Base-by-base conservation (phyloP, 1,140 invertebrate species). In the Brevipalpus yothersi region DNA sequence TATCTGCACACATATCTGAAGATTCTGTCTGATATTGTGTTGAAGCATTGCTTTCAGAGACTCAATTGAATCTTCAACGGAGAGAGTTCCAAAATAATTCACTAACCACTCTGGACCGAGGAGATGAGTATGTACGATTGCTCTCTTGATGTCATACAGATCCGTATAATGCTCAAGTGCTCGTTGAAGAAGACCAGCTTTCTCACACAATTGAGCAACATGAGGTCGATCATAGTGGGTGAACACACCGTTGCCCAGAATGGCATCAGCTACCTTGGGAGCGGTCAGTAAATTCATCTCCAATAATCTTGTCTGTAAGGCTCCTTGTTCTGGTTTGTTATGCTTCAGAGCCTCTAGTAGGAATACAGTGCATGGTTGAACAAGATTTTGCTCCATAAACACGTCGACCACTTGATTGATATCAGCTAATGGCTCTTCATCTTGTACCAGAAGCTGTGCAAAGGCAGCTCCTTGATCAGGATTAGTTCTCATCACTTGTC, bases 281-380 rank as follows among this genome's bases (percentile, higher is more conserved):
- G 93, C 93, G 21, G 90, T 91, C 78, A 97, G 83, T 60, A 99
- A 74, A 75, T 99, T 99, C 92, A 99, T 99, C 73, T 99, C 95
- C 21, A 99, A 73, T 4, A 98, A 75, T 61, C 93, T 79, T 0
- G 94, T 99, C 71, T 99, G 95, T 47, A 99, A 73, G 15, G 91
- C 84, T 53, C 89, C 93, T 74, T 99, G 93, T 54, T 85, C 81
- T 0, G 90, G 87, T 31, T 89, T 76, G 74, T 98, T 98, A 68
- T 96, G 93, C 72, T 98, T 99, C n/a, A 99, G 73, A 1, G 92
- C 93, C 68, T 99, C 94, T 41, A 99, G 71, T 41, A 99, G 74
- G 75, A 99, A 99, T 1, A 91, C 86, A 0, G 95, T 99, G 69
- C 94, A 99, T 66, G 95, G 93, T 69, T 96, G 93, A 57, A 99